Evolutionary conservation across 1,140 invertebrate genomes (phyloP).

Genomic region (Tetramorium alpestre): DNA sequence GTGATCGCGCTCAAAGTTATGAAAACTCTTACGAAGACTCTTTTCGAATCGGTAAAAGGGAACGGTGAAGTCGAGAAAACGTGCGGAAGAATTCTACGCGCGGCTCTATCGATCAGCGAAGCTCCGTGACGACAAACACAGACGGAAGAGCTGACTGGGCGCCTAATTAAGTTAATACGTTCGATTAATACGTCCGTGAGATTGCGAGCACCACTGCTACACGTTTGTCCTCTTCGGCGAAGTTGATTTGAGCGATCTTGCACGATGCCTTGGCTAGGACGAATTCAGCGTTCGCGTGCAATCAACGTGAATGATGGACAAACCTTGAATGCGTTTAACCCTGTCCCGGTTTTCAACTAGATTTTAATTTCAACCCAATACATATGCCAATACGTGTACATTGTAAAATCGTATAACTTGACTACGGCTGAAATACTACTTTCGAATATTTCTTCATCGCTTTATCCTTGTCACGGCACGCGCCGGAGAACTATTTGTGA

Average conservation of each 20-base stretch:
- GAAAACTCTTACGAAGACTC: conserved; percentile 37
- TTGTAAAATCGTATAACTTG: not conserved
- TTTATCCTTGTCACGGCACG: not conserved
- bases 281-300: conserved; percentile 37
- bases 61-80: conserved; percentile 21
- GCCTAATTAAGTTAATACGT: conserved; percentile 71
- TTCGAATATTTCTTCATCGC: not conserved
- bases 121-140: conserved; percentile 31
- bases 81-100: conserved; percentile 34
- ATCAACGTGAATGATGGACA: conserved; percentile 35
- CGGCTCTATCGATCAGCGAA: conserved; percentile 41
- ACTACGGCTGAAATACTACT: not conserved
- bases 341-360: conserved; percentile 35
- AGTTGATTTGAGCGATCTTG: conserved; percentile 24
- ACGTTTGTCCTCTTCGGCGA: not conserved
- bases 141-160: conserved; percentile 2
- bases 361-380: conserved; percentile 25
- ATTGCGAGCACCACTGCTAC: conserved; percentile 31
- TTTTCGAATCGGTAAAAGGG: conserved; percentile 39
- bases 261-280: not conserved
- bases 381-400: not conserved
- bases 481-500: not conserved
- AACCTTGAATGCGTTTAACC: conserved; percentile 52
- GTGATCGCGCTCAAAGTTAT: conserved; percentile 38
- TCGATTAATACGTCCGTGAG: conserved; percentile 67